Percentiles rank a stretch among this genome's conserved stretches.
phyloP scores from a whole-genome alignment of 2,797 vertebrate genomes.

The Chaetophractus vellerosus region DNA sequence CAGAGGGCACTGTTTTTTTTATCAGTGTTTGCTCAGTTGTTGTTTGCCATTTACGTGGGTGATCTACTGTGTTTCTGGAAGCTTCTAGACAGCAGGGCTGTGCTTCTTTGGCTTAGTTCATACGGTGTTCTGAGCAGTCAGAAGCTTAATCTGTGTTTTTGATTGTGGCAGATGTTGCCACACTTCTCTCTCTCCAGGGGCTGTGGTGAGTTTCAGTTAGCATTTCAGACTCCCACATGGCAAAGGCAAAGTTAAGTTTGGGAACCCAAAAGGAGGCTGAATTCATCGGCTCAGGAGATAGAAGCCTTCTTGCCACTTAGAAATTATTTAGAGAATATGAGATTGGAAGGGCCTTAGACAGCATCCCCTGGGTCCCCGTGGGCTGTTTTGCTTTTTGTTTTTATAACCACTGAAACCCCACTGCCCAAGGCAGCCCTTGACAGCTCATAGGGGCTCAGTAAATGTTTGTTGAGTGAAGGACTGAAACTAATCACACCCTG shows the following conservation, averaged over 20 bases:
- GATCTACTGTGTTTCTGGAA: constrained; percentile 64
- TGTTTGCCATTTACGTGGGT: constrained; percentile 46
- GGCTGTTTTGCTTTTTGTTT: background rate
- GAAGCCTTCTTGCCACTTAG: background rate
- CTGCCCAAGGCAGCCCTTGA: background rate
- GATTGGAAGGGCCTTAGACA: background rate
- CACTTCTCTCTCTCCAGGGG: constrained; percentile 12
- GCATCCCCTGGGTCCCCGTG: background rate
- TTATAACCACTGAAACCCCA: background rate
- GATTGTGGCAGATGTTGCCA: constrained; percentile 27
- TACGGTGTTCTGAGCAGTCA: background rate
- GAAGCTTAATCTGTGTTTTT: constrained; percentile 43
- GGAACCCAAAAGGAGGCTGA: background rate
- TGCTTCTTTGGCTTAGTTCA: constrained; percentile 23
- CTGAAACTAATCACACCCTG: too few species aligned
- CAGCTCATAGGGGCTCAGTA: background rate
- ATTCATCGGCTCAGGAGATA: background rate
- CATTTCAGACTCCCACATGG: constrained; percentile 31
- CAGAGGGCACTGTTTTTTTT: background rate
- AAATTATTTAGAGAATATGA: background rate
- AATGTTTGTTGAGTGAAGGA: background rate
- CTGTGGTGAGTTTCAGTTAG: background rate
- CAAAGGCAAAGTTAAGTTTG: constrained; percentile 24
- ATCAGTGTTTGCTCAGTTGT: constrained; percentile 65
- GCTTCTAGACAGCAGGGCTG: constrained; percentile 63